These are phyloP conservation scores for Netelia fuscicornis DNA, from an alignment of 2,888 invertebrate genomes.

Conservation along the genomic window DNA sequence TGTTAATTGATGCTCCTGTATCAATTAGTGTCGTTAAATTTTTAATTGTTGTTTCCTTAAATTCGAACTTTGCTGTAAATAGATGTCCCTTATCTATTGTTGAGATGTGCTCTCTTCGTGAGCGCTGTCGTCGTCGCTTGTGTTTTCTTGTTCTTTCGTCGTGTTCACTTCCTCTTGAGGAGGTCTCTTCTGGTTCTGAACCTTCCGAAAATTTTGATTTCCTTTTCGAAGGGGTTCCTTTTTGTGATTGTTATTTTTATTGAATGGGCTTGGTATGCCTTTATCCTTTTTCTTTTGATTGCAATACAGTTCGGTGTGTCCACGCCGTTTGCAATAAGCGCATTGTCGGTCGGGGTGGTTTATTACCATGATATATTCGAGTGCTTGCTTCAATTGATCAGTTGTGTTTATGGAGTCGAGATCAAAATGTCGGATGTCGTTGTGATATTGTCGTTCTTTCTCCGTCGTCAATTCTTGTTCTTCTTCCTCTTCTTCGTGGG, in stretches of 20 bases:
- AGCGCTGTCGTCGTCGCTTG: constrained; percentile 45
- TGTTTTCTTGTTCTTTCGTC: constrained; percentile 30
- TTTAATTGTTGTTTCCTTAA: constrained; percentile 32
- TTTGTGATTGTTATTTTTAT: constrained; percentile 33
- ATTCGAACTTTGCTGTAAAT: constrained; percentile 43
- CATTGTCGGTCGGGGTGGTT: constrained; percentile 51
- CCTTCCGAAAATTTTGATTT: constrained; percentile 35
- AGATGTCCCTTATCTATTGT: constrained; percentile 50
- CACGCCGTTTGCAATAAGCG: constrained; percentile 35
- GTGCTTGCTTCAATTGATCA: constrained; percentile 30
- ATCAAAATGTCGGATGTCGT: constrained; percentile 39
- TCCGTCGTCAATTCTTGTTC: constrained; percentile 3
- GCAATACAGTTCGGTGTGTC: constrained; percentile 51
- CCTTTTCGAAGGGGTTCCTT: constrained; percentile 16
- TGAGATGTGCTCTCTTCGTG: constrained; percentile 47
- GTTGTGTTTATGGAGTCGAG: constrained; percentile 45
- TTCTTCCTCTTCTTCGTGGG: constrained; percentile 26
- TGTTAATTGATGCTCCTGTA: constrained; percentile 53
- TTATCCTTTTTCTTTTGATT: constrained; percentile 49
- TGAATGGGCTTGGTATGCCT: constrained; percentile 52
- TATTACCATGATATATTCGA: constrained; percentile 48
- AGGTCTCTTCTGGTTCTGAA: constrained; percentile 46
- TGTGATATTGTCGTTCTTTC: constrained; percentile 45
- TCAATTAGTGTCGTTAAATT: constrained; percentile 44
- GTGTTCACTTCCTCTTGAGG: constrained; percentile 46